Conservation (phyloP, 2,113 vertebrate genomes). For the Limanda limanda region DNA sequence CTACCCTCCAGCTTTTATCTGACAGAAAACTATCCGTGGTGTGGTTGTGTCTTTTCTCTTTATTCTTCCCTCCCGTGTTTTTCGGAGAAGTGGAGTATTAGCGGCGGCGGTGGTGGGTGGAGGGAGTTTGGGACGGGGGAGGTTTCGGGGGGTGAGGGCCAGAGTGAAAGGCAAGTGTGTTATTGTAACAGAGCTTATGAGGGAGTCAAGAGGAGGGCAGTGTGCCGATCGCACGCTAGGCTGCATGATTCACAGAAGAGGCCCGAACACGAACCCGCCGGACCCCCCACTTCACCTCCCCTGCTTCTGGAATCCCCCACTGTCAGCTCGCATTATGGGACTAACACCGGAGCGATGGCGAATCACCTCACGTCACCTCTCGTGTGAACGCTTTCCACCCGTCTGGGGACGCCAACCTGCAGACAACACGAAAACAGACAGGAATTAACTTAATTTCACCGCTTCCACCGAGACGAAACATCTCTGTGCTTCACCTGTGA, state of each 20-base stretch:
- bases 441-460: background rate
- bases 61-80: conserved; percentile 30
- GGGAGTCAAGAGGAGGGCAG: conserved; percentile 81
- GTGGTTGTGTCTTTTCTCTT: conserved; percentile 32
- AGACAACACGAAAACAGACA: conserved; percentile 28
- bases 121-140: conserved; percentile 41
- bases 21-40: conserved; percentile 31
- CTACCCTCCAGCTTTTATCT: conserved; percentile 68
- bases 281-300: conserved; percentile 21
- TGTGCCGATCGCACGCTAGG: conserved; percentile 79
- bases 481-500: background rate
- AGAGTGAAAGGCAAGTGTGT: conserved; percentile 77
- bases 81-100: conserved; percentile 57
- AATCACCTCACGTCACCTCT: conserved; percentile 62
- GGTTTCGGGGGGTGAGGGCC: conserved; percentile 55
- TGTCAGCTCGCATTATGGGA: conserved; percentile 40
- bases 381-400: conserved; percentile 31
- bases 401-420: conserved; percentile 30
- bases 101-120: conserved; percentile 36
- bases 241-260: conserved; percentile 66
- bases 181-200: conserved; percentile 81
- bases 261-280: conserved; percentile 46
- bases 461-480: conserved; percentile 46
- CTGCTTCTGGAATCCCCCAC: conserved; percentile 58
- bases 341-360: conserved; percentile 46